Evolutionary conservation across 2,888 invertebrate species (phyloP), one percentile per base, ranked within the genome.

Genomic region (Panorpa germanica): DNA sequence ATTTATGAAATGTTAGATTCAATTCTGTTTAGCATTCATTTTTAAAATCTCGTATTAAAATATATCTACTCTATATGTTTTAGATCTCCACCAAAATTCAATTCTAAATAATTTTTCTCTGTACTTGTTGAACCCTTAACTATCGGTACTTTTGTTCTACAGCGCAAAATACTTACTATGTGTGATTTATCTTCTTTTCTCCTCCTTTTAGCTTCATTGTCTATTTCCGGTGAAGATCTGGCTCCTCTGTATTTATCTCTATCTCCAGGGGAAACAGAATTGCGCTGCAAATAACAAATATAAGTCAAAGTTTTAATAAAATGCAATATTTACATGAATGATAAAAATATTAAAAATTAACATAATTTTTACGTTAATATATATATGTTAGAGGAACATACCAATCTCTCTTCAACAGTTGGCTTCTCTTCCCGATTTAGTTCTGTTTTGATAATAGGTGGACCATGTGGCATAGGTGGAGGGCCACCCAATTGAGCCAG

Each of bases 171-270:
- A 77, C 80, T 75, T 65, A 81, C 80, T 65, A 80, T 78, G 46
- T 70, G 68, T 50, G 76, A 64, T 64, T 82, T 82, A 55, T 83
- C 83, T 59, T 82, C 81, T 61, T 75, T 75, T 56, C 81, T 80
- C 50, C 80, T 60, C 41, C 75, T 70, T 50, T 82, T 81, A 32
- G 61, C 62, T 45, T 81, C 75, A 39, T 67, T 59, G 48, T 82
- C 80, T 18, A 70, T 65, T 47, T 74, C 76, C 39, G 69, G 65
- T 18, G 81, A 80, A 29, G 81, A 80, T 40, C 82, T 67, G 35
- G 78, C 65, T 33, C n/a, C n/a, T n/a, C 82, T 66, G 57, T 82
- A 83, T 55, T 82, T 83, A 46, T 81, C 76, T 36, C 76, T 59
- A 48, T 77, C 81, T 39, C 70, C 72, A 4, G 83, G 83, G 19